Evolutionary conservation across 2,888 invertebrate genomes (phyloP).

Genomic region (Dusona sp.): DNA sequence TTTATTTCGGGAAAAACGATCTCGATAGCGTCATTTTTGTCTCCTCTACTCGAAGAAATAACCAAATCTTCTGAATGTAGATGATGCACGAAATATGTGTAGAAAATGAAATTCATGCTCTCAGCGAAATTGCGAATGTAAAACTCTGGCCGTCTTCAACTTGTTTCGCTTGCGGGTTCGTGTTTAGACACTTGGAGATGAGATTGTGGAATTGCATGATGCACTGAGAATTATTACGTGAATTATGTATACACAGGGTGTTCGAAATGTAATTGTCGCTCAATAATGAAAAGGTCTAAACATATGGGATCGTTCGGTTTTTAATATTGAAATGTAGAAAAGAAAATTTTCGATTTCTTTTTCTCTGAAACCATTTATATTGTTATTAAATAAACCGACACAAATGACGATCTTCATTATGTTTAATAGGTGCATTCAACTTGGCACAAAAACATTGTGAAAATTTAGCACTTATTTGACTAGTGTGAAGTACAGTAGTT

Average conservation of each 20-base stretch:
- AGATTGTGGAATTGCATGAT: constrained; percentile 30
- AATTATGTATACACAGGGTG: not conserved
- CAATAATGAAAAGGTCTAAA: not conserved
- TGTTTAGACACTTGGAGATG: constrained; percentile 21
- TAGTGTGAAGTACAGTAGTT: no score
- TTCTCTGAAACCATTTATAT: no score
- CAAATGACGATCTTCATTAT: no score
- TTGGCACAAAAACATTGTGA: no score
- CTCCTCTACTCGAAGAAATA: not conserved
- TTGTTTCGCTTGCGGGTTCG: constrained; percentile 13
- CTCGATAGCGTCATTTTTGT: no score
- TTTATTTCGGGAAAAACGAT: no score
- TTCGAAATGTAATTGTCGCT: not conserved
- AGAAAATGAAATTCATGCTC: constrained; percentile 64
- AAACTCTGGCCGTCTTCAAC: constrained; percentile 37
- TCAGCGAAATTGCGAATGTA: constrained; percentile 72
- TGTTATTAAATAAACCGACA: no score
- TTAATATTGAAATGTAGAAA: no score
- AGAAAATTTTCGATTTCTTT: no score
- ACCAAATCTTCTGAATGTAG: constrained; percentile 5
- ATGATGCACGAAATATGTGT: constrained; percentile 56
- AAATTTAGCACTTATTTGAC: no score
- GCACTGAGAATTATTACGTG: constrained; percentile 20
- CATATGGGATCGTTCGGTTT: no score
- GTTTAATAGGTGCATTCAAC: no score